These are phyloP conservation scores for Pseudomyrmex flavicornis DNA, from an alignment of 1,140 invertebrate species.

Conservation along the genomic window DNA sequence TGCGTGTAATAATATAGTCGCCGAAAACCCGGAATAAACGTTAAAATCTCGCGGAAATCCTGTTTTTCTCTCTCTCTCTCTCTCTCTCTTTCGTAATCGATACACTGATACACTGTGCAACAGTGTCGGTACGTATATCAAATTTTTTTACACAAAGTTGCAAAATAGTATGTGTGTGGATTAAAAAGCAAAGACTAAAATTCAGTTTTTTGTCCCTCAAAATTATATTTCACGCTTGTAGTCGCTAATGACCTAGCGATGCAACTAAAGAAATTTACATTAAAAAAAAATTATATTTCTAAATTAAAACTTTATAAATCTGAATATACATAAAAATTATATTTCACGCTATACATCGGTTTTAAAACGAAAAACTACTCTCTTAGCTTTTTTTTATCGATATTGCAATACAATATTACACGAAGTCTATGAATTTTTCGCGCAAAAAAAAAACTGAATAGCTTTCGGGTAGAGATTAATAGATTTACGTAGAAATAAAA, in stretches of 20 bases:
- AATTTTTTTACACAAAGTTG: not conserved
- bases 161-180: not conserved
- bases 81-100: not conserved
- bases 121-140: not conserved
- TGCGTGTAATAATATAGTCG: not conserved
- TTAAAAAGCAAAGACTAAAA: not conserved
- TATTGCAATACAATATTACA: not conserved
- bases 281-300: too few species aligned
- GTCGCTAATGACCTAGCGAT: too few species aligned
- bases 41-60: conserved; percentile 10
- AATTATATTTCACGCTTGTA: not conserved
- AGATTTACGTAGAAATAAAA: not conserved
- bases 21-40: not conserved
- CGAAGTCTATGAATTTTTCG: not conserved
- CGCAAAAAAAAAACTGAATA: not conserved
- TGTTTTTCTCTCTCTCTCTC: not conserved
- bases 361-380: too few species aligned
- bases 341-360: too few species aligned
- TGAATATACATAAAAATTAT: too few species aligned
- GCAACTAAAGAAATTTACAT: too few species aligned
- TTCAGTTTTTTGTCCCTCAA: not conserved
- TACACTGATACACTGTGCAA: too few species aligned
- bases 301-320: too few species aligned
- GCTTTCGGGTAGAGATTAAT: not conserved
- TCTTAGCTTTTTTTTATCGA: not conserved